These are phyloP conservation scores for Microplitis deprimator DNA, from an alignment of 2,888 invertebrate genomes.

Conservation along the genomic window DNA sequence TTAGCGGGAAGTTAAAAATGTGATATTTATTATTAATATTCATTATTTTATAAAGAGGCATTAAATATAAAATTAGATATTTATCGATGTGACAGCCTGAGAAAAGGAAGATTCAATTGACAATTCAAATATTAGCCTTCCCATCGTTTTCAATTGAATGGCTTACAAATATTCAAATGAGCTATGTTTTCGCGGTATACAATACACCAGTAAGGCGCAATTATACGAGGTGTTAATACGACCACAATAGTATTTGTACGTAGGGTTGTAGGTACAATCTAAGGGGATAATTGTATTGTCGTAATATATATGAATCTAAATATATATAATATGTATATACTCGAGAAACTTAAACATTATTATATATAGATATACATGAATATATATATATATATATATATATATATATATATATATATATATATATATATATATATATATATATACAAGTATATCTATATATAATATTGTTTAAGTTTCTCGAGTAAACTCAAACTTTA, in stretches of 20 bases:
- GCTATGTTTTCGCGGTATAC: constrained; percentile 61
- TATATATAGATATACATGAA: too few relatives aligned
- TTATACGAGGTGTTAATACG: constrained; percentile 71
- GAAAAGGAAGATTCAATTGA: constrained; percentile 53
- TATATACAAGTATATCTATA: neutral
- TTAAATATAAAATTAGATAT: constrained; percentile 23
- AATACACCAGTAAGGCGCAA: constrained; percentile 63
- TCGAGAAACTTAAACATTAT: too few relatives aligned
- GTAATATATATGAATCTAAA: constrained; percentile 22
- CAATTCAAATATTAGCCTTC: constrained; percentile 58
- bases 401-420: too few relatives aligned
- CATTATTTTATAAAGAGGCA: neutral
- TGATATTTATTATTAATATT: too few relatives aligned
- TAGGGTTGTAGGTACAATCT: constrained; percentile 55
- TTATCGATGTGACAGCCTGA: constrained; percentile 59
- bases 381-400: too few relatives aligned
- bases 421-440: constrained; percentile 15
- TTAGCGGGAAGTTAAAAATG: too few relatives aligned
- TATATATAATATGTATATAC: too few relatives aligned
- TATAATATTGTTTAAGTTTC: neutral
- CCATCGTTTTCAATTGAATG: constrained; percentile 44
- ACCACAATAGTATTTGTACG: constrained; percentile 62
- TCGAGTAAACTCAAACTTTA: neutral
- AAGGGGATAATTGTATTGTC: constrained; percentile 47
- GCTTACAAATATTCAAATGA: constrained; percentile 65